A percentile compares a stretch with the other conserved stretches of the same genome.
Conservation (phyloP, 2,888 invertebrate species). For the Eristalinus aeneus region DNA sequence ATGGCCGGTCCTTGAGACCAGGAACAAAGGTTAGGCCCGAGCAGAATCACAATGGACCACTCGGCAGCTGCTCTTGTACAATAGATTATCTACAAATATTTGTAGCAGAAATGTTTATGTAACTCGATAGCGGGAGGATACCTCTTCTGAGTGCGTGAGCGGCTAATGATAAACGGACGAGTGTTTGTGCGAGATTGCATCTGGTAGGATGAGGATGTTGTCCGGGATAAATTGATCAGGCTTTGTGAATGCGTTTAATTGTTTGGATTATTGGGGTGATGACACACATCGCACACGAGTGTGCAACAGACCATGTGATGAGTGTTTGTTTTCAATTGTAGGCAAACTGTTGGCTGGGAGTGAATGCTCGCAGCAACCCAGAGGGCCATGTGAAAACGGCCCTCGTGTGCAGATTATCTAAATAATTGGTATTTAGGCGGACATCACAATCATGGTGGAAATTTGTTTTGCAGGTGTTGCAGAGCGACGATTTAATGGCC, state of each 20-base stretch:
- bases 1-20: background rate
- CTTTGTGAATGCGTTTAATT: background rate
- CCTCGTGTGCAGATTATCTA: background rate
- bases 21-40: slow-evolving; percentile 15
- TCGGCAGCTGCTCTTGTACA: slow-evolving; percentile 16
- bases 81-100: slow-evolving; percentile 34
- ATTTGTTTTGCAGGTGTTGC: too few species aligned
- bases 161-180: background rate
- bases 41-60: slow-evolving; percentile 26
- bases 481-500: too few species aligned
- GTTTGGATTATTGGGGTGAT: background rate
- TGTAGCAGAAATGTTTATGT: slow-evolving; percentile 37
- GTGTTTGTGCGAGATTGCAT: background rate
- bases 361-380: too few species aligned
- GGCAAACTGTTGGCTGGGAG: background rate
- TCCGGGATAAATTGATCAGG: background rate
- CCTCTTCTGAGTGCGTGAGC: background rate
- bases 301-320: background rate
- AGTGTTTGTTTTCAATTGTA: background rate
- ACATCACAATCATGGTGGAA: background rate
- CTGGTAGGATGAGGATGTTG: background rate
- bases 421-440: background rate
- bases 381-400: background rate
- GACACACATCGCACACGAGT: background rate
- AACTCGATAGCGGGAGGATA: slow-evolving; percentile 21